Evolutionary conservation across 2,888 invertebrate genomes (phyloP).

Genomic region (Yponomeuta evonymella): DNA sequence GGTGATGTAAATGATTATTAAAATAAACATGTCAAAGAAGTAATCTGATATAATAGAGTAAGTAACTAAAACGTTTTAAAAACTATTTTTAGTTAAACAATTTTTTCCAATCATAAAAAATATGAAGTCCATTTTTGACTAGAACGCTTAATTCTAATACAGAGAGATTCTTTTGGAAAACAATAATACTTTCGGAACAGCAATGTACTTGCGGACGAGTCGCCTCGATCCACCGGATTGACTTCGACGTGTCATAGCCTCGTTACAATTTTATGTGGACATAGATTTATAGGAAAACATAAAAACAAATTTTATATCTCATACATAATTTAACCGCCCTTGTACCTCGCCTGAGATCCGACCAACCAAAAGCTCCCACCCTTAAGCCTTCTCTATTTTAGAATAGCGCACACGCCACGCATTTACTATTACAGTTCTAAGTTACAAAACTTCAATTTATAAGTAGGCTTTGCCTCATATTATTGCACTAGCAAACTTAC

Average conservation of each 20-base stretch:
- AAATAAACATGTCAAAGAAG: background rate
- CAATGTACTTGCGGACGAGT: constrained; percentile 39
- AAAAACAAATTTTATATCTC: constrained; percentile 1
- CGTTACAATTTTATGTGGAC: constrained; percentile 45
- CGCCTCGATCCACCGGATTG: constrained; percentile 50
- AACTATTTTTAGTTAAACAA: constrained; percentile 23
- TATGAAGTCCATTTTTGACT: constrained; percentile 66
- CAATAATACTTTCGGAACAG: constrained; percentile 63
- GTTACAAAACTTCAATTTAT: constrained; percentile 63
- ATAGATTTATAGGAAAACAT: constrained; percentile 10
- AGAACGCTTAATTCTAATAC: constrained; percentile 72
- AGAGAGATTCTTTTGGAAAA: constrained; percentile 70
- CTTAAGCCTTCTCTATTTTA: background rate
- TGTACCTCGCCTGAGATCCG: background rate
- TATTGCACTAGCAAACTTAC: constrained; percentile 72
- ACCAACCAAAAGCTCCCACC: background rate
- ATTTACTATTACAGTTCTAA: constrained; percentile 60
- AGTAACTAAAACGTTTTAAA: constrained; percentile 18
- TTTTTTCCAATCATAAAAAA: constrained; percentile 29
- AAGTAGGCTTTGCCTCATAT: constrained; percentile 69
- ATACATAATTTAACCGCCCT: background rate
- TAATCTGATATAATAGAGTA: constrained; percentile 22
- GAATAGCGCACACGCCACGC: constrained; percentile 24
- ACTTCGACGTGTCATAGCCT: constrained; percentile 58
- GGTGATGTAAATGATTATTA: constrained; percentile 1